Base-by-base conservation (phyloP, 2,888 invertebrate species). In the Polylopha cassiicola region DNA sequence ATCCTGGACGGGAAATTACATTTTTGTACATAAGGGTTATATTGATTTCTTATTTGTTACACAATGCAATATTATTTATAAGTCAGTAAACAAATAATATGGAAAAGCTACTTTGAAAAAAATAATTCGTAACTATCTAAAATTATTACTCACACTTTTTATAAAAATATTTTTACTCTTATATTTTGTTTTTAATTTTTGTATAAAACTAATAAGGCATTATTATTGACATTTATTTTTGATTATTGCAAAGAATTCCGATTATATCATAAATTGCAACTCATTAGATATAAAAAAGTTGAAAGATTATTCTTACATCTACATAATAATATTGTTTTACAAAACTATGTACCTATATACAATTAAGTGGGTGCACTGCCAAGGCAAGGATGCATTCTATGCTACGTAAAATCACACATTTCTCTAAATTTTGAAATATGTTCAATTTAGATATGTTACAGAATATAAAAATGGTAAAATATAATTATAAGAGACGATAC, bases 321-420 rank as follows among this genome's bases (percentile, higher is more conserved):
- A 33, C n/a, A 5, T 22, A 14, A 32, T 21, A 20, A 37, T 9
- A 38, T 20, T 36, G 33, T 21, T 30, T 26, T 22, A 31, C 26
- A 44, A 34, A 32, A 16, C 30, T 44, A 32, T 7, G 24, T 17
- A 37, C 26, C 30, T 39, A 43, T 39, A 37, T 38, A 44, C 22
- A 50, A 41, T 28, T 9, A 28, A 30, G 14, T 38, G 43, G 36
- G 41, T 47, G 33, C 33, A 26, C 43, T 42, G 39, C 39, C 30
- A 42, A 65, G 73, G 77, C 73, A 76, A 74, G 73, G 59, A 55
- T 47, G 73, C 76, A 78, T 75, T 75, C 44, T 43, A 76, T 75
- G 75, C 75, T 65, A 62, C 32, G 16, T 34, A 17, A 8, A 28
- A 8, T 24, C 2, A 28, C 20, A 16, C 10, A 17, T 36, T 41